phyloP scores from a whole-genome alignment of 2,113 vertebrate genomes.

The Ailuropoda melanoleuca region DNA sequence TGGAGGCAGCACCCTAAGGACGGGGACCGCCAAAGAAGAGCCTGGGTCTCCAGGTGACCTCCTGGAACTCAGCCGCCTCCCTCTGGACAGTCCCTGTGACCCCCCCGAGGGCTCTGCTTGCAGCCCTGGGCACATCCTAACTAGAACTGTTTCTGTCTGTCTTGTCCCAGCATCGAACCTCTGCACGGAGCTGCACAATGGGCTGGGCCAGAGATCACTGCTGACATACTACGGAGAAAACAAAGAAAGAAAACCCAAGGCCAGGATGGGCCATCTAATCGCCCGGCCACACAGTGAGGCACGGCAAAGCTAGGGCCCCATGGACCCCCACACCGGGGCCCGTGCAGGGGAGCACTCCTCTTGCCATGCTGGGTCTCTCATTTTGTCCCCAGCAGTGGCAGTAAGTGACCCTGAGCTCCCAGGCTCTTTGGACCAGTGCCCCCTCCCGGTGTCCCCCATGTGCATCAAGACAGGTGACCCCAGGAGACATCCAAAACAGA shows the following conservation, averaged over 20 bases:
- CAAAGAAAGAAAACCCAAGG: neutral
- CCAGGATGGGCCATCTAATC: neutral
- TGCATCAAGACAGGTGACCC: neutral
- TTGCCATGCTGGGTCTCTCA: neutral
- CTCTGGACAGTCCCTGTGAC: neutral
- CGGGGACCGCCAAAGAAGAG: accelerated
- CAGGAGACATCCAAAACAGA: neutral
- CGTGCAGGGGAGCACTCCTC: accelerated
- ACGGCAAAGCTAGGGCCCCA: neutral
- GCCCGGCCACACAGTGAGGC: accelerated
- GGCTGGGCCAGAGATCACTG: neutral
- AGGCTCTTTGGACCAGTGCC: neutral
- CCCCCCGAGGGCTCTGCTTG: no score
- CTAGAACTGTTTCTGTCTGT: neutral
- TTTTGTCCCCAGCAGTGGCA: neutral
- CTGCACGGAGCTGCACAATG: neutral
- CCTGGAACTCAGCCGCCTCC: neutral
- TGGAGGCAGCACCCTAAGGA: no score
- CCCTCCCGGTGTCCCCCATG: neutral
- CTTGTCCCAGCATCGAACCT: accelerated
- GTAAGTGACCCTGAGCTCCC: neutral
- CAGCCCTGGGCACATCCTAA: neutral
- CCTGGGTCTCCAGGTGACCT: neutral
- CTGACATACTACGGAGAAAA: neutral
- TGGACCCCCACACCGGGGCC: neutral